phyloP scores from a whole-genome alignment of 2,113 vertebrate genomes.

The Acanthisitta chloris region DNA sequence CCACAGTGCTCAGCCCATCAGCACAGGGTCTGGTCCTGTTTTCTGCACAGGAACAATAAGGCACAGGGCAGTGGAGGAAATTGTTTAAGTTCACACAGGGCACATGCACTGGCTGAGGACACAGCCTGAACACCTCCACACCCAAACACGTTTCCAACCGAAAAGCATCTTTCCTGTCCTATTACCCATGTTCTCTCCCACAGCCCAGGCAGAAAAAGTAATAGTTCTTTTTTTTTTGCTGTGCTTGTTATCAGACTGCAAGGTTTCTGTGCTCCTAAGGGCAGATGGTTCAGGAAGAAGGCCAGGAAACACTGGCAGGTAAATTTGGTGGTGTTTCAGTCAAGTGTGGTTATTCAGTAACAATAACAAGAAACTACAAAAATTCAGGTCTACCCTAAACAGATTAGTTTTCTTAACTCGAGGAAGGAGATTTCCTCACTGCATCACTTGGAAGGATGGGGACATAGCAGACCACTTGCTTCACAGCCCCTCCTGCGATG shows the following conservation, averaged over 20 bases:
- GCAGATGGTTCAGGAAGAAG: background rate
- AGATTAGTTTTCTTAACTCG: background rate
- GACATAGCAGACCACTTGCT: background rate
- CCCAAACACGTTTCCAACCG: background rate
- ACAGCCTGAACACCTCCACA: background rate
- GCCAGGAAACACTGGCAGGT: background rate
- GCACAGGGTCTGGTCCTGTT: background rate
- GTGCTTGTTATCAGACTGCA: background rate
- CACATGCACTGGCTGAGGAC: background rate
- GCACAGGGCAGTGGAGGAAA: background rate
- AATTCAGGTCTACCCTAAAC: background rate
- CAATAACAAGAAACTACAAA: background rate
- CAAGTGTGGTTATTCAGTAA: background rate
- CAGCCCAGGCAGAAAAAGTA: background rate
- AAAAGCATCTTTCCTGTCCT: background rate
- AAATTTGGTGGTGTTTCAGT: background rate
- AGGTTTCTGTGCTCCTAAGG: background rate
- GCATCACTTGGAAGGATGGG: background rate
- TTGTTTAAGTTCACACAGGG: background rate
- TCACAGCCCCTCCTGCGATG: background rate
- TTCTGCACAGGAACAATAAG: background rate
- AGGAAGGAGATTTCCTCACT: background rate
- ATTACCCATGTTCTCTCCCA: background rate
- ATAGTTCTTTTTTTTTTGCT: background rate
- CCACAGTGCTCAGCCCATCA: accelerated